Conservation (phyloP, 2,797 vertebrate species). For the Rhabdophis nuchalis region DNA sequence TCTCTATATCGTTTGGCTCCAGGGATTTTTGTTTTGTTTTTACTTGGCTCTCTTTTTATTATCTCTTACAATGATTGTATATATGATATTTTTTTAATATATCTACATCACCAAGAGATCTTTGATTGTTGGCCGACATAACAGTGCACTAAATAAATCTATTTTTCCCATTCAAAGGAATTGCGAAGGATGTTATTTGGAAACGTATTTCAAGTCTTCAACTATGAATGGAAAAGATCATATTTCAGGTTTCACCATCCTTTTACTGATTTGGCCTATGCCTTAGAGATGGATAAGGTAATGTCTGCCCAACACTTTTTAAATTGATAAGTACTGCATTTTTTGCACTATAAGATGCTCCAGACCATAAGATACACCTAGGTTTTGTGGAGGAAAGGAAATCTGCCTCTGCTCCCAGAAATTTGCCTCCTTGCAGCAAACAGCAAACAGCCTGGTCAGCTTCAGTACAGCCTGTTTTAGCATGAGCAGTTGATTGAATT, state of each 20-base stretch:
- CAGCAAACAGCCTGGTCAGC: too few relatives aligned
- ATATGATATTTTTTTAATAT: not conserved
- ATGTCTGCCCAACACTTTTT: slow-evolving; percentile 7
- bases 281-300: slow-evolving; percentile 77
- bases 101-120: not conserved
- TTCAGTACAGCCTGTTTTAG: too few relatives aligned
- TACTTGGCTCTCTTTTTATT: not conserved
- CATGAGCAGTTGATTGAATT: too few relatives aligned
- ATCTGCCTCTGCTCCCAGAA: too few relatives aligned
- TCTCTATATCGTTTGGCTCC: not conserved
- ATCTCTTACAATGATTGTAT: not conserved
- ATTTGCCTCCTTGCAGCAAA: too few relatives aligned
- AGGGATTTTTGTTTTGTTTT: not conserved
- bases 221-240: slow-evolving; percentile 75
- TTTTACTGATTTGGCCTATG: slow-evolving; percentile 70
- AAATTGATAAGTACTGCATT: not conserved
- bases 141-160: not conserved
- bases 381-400: too few relatives aligned
- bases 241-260: slow-evolving; percentile 76
- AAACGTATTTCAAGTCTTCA: slow-evolving; percentile 65
- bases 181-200: slow-evolving; percentile 79
- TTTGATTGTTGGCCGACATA: not conserved
- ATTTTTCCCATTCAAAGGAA: slow-evolving; percentile 59
- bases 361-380: too few relatives aligned
- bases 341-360: too few relatives aligned